Evolutionary conservation across 92 coral and sea anemone species (phyloP), one percentile per base, ranked within the genome.

Genomic region (Parazoanthus swiftii): DNA sequence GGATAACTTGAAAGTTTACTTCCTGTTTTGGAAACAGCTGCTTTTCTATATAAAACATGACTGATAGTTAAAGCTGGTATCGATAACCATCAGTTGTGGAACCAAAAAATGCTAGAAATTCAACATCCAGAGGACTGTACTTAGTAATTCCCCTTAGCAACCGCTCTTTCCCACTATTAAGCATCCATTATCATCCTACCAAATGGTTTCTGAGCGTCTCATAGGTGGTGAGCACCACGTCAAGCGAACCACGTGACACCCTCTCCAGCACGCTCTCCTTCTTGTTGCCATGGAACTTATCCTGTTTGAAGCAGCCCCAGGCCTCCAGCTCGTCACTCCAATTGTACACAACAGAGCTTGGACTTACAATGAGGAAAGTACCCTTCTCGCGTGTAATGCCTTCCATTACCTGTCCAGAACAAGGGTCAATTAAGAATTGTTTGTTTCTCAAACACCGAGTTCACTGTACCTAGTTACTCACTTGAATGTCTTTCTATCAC

Each of bases 291-390:
- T 97, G 99, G 89, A 94, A 97, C 42, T 92, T 89, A 72, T 91
- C 96, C 90, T 89, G 89, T 88, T 91, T 95, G 74, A 97, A 97
- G 89, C 95, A 90, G 29, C 99, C 98, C 99, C 99, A 97, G 8
- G 96, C 94, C 90, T 91, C 95, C 70, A 97, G 90, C 80, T 97
- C 99, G 9, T 97, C 99, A 68, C 86, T 90, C 99, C 99, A 97
- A 85, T 97, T 97, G 91, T 93, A 95, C 79, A 97, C 86, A 29
- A 93, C 94, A 39, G 98, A 95, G 42, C 98, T 85, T 81, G 99
- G 99, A 54, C 95, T 92, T 33, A 97, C 98, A 66, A 97, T 88
- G 38, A 97, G 92, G 79, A 97, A 97, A 5, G 89, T 75, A 1
- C 97, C 97, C 75, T 75, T 86, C 36, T 71, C 88, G 2, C 68